A percentile compares a stretch with the other conserved stretches of the same genome.
phyloP scores from a whole-genome alignment of 1,140 invertebrate genomes.

The Rhysida immarginata region DNA sequence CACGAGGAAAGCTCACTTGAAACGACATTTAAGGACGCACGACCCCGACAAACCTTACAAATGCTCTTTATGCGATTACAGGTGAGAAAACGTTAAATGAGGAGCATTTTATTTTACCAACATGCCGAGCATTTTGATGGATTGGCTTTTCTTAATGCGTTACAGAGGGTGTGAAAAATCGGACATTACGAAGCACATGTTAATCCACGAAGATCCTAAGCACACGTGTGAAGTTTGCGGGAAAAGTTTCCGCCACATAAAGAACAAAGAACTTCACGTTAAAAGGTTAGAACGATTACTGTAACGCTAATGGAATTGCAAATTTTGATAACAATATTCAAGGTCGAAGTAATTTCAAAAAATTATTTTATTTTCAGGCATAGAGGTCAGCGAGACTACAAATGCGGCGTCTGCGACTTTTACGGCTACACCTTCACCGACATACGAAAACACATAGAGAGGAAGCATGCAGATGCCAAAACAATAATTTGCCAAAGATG shows the following conservation, averaged over 20 bases:
- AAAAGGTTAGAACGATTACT: conserved; percentile 27
- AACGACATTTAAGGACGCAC: conserved; percentile 30
- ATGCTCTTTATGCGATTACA: conserved; percentile 32
- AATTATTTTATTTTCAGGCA: conserved; percentile 16
- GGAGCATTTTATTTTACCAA: neutral
- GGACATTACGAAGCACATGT: conserved; percentile 30
- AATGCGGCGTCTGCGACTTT: conserved; percentile 33
- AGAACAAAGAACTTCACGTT: conserved; percentile 33
- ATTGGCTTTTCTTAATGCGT: no score
- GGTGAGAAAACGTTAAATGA: no score
- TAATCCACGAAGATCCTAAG: conserved; percentile 32
- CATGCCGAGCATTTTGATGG: no score
- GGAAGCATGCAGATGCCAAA: conserved; percentile 29
- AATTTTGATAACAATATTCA: no score
- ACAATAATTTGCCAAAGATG: conserved; percentile 27
- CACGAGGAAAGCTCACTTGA: conserved; percentile 31
- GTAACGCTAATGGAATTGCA: no score
- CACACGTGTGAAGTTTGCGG: conserved; percentile 30
- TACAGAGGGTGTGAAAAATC: conserved; percentile 32
- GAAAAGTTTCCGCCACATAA: conserved; percentile 31
- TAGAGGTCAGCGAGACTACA: conserved; percentile 20
- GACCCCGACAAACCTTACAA: conserved; percentile 32
- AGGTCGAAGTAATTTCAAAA: conserved; percentile 1
- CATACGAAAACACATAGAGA: conserved; percentile 33
- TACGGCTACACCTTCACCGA: conserved; percentile 35